Evolutionary conservation across 2,888 invertebrate species (phyloP), one percentile per base, ranked within the genome.

Genomic region (Thereva unica): DNA sequence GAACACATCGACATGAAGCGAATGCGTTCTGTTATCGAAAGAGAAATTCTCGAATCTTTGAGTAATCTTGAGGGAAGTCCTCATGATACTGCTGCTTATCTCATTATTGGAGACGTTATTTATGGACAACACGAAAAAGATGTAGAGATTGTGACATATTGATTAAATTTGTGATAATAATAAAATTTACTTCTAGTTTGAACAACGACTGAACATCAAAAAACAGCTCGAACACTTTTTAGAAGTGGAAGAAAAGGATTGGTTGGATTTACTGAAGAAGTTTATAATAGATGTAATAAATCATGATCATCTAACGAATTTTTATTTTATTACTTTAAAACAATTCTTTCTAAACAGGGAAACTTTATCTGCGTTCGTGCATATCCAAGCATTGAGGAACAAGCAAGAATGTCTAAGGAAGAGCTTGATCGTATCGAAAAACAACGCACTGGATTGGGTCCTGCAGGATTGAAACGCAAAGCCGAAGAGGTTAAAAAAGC

Each of bases 31-130:
- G 85, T 95, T 6, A 84, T 95, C 47, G 86, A 87, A 72, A 86
- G 89, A 67, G 88, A 87, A 73, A 85, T 88, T 68, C 79, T 90
- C 8, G 89, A 90, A 75, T 84, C 85, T 68, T 81, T 89, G 44
- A 89, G 88, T 67, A 85, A 85, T 76, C 83, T 94, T 55, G 95
- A 93, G 79, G 87, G 86, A 9, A 85, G 84, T 71, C 93, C 94
- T 0, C 91, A 93, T 75, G 87, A 89, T 71, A 84, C 87, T 0
- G 82, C 95, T 57, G 90, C 93, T 0, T 89, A 88, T 76, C 85
- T 89, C 73, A 84, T 91, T 63, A 92, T 95, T 71, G 91, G 90
- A 0, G 93, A 95, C 76, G 89, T 91, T 75, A 81, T 96, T 38
- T 95, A 93, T 78, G 93, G 93, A 9, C 85, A 87, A 64, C 85